phyloP scores from a whole-genome alignment of 2,888 invertebrate species.

The Creontiades dilutus region DNA sequence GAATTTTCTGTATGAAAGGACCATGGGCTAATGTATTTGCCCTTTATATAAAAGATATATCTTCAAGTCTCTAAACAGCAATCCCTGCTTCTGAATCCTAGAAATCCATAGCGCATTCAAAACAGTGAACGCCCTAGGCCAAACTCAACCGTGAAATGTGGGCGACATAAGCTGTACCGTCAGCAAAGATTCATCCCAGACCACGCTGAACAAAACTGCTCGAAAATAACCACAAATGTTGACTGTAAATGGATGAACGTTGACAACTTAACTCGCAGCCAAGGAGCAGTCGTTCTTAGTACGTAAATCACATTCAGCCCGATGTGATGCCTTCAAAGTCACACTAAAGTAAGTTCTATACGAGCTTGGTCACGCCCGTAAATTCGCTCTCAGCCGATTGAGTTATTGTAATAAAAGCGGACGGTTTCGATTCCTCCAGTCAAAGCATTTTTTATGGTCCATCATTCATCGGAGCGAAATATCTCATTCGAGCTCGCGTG shows the following conservation, averaged over 20 bases:
- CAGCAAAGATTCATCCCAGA: not conserved
- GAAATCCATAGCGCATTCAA: too few relatives aligned
- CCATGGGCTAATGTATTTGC: too few relatives aligned
- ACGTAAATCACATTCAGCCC: constrained; percentile 13
- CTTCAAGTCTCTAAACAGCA: too few relatives aligned
- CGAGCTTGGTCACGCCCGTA: constrained; percentile 22
- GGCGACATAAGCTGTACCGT: too few relatives aligned
- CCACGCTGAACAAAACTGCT: not conserved
- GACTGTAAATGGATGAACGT: not conserved
- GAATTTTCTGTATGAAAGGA: too few relatives aligned
- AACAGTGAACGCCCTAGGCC: too few relatives aligned
- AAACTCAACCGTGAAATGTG: too few relatives aligned
- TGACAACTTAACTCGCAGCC: constrained; percentile 3
- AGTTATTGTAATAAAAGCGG: constrained; percentile 36
- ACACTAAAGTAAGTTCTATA: constrained; percentile 1
- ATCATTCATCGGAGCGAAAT: constrained; percentile 12
- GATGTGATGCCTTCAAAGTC: not conserved
- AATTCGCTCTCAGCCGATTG: not conserved
- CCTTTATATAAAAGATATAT: too few relatives aligned
- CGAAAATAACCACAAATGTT: not conserved
- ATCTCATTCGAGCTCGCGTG: not conserved
- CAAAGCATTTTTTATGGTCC: not conserved
- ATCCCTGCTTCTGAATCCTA: too few relatives aligned
- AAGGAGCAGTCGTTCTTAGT: not conserved
- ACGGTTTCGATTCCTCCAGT: not conserved